phyloP scores from a whole-genome alignment of 1,140 invertebrate genomes.

The Maconellicoccus hirsutus region DNA sequence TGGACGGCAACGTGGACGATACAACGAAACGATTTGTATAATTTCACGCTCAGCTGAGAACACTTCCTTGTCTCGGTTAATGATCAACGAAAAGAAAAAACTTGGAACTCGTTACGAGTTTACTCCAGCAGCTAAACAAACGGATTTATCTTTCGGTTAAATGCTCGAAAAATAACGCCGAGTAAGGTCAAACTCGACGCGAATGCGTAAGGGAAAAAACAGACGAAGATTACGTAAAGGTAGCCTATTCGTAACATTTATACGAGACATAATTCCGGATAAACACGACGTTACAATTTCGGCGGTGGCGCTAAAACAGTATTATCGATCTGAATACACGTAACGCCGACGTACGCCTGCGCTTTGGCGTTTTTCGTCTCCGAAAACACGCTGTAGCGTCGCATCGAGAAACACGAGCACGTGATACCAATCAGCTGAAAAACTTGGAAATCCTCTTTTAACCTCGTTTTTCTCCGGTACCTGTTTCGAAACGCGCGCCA shows the following conservation, averaged over 20 bases:
- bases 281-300: background rate
- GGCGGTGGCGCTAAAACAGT: background rate
- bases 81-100: background rate
- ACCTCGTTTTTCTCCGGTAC: background rate
- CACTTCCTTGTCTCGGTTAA: conserved; percentile 3
- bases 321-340: background rate
- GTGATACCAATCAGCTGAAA: background rate
- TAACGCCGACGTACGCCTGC: background rate
- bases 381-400: background rate
- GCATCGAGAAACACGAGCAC: background rate
- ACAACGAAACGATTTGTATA: conserved; percentile 9
- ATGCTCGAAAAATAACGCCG: no score
- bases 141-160: no score
- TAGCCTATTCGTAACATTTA: background rate
- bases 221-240: no score
- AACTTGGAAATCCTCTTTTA: no score
- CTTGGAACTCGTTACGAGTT: no score
- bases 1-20: background rate
- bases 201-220: no score
- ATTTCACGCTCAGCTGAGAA: background rate
- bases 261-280: background rate
- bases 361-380: background rate
- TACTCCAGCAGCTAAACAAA: no score
- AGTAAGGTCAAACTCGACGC: no score
- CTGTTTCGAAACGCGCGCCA: background rate